phyloP scores from a whole-genome alignment of 2,797 vertebrate species.

The Hippocampus kuda region DNA sequence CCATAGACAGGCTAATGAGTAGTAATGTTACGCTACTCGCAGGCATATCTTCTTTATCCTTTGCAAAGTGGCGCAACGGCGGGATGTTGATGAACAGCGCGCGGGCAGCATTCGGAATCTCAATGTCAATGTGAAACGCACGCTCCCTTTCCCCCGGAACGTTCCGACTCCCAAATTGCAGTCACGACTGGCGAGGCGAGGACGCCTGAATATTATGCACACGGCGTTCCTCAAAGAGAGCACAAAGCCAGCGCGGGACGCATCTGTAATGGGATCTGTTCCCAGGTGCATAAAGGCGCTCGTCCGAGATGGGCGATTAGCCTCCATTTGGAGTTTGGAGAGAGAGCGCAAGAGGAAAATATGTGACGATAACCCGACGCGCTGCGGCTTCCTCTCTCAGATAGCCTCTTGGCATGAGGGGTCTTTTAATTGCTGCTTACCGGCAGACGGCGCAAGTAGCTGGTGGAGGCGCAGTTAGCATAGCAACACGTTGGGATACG shows the following conservation, averaged over 20 bases:
- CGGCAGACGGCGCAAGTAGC: neutral
- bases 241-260: neutral
- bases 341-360: constrained; percentile 24
- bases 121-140: neutral
- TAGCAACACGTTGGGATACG: neutral
- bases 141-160: neutral
- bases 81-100: neutral
- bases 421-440: constrained; percentile 44
- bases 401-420: constrained; percentile 40
- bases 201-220: constrained; percentile 44
- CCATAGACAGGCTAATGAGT: too few species aligned
- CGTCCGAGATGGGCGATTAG: constrained; percentile 50
- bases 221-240: neutral
- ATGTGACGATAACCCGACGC: constrained; percentile 48
- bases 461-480: neutral
- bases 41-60: too few species aligned
- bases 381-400: constrained; percentile 23
- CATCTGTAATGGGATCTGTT: constrained; percentile 46
- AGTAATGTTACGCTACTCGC: too few species aligned
- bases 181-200: constrained; percentile 42
- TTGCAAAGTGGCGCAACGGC: neutral
- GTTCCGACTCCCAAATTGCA: constrained; percentile 2
- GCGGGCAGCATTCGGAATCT: neutral
- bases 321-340: constrained; percentile 41
- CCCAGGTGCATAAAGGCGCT: constrained; percentile 40